Base-by-base conservation (phyloP, 2,113 vertebrate genomes). In the Mionectes macconnelli region DNA sequence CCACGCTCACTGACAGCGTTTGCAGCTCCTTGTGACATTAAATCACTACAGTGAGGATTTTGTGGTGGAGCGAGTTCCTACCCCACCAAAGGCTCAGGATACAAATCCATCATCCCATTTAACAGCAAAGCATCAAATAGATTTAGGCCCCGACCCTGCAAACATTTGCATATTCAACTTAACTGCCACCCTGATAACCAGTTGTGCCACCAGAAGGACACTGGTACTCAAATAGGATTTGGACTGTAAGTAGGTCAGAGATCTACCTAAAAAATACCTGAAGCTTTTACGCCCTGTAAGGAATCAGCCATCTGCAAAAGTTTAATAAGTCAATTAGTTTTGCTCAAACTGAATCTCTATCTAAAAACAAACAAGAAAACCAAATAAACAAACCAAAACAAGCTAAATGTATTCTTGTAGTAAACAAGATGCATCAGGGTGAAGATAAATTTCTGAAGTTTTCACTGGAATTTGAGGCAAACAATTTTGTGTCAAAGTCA, bases 171-270 rank as follows among this genome's bases (percentile, higher is more conserved):
- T 35, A 4, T 66, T 62, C 28, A 33, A 35, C 21, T 64, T 69
- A 44, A 14, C 39, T 31, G 79, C 66, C 87, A 45, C 66, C 50
- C 62, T 35, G 68, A 66, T 59, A 33, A 55, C 19, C 64, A 30
- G 25, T 53, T 57, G 53, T 96, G 70, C 63, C 78, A 85, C 69
- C 82, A 64, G 64, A 50, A 94, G 70, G 87, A 66, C 90, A 62
- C 72, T 24, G 5, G 37, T 11, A 57, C 84, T 92, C 56, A 93
- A 94, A 87, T 35, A 92, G 94, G 93, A 94, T 94, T 95, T 85
- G 35, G 4, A 21, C 42, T 50, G 20, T 93, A 94, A 94, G 87
- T 87, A 97, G 93, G 93, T 94, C 93, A 95, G 80, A 35, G 76
- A 42, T 47, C 79, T 69, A 62, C 75, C 89, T 63, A 63, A 85